Evolutionary conservation across 2,113 vertebrate species (phyloP), one percentile per base, ranked within the genome.

Genomic region (Eulemur macaco): DNA sequence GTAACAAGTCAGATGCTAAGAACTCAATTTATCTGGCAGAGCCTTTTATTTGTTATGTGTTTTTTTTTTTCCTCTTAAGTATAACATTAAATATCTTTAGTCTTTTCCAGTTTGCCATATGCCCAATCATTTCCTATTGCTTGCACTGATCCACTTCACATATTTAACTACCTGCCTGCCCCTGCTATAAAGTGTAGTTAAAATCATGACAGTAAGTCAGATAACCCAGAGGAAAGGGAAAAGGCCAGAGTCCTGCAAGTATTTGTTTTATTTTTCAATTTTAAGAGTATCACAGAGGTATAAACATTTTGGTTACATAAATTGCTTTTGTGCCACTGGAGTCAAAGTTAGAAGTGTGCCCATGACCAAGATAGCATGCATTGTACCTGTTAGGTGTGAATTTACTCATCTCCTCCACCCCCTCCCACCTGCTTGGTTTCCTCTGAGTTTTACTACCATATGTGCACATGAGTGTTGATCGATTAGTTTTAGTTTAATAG

Each of bases 101-200:
- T 71, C 54, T 86, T 66, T 96, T 90, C 39, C 60, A 64, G 37
- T 89, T 69, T 77, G 71, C 58, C 45, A 76, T 9, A 82, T 45
- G 21, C 17, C 80, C 56, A 37, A 45, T 89, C 31, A 82, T 86
- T 94, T 94, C 52, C 68, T 82, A 82, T 78, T 58, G 21, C 68
- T 94, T 56, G 11, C 20, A 83, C 1, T 73, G 54, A 94, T 82
- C 45, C 73, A 82, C 31, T 64, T 92, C 27, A 58, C 52, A 64
- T 78, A 85, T 85, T 87, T 94, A 91, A 94, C 77, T 85, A 76
- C 23, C 45, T 94, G 50, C 50, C 66, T 71, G 29, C 6, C 45
- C 68, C 69, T 76, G 18, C 52, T 89, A 34, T 37, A 54, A 60
- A 60, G 23, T 1, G 2, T 92, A 69, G n/a, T 96, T 71, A 96